Evolutionary conservation across 2,797 vertebrate genomes (phyloP).

Genomic region (Tarsius wallacei): DNA sequence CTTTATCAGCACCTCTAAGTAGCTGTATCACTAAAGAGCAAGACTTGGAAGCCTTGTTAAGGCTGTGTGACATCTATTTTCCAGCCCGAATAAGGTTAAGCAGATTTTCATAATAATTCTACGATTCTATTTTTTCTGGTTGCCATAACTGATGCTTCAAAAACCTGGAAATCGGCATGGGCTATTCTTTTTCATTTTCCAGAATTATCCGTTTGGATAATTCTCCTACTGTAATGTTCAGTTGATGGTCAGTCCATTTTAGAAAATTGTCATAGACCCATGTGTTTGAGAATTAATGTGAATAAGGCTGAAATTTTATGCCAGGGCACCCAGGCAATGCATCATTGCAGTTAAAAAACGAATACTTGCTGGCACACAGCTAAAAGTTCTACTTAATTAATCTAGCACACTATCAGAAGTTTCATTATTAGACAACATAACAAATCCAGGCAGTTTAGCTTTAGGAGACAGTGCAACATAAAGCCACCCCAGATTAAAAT

Average conservation of each 20-base stretch:
- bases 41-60: slow-evolving; percentile 5
- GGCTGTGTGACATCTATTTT: slow-evolving; percentile 53
- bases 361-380: slow-evolving; percentile 24
- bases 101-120: slow-evolving; percentile 34
- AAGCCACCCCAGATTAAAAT: slow-evolving; percentile 50
- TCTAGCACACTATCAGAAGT: slow-evolving; percentile 47
- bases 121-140: slow-evolving; percentile 57
- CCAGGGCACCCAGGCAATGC: not conserved
- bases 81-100: slow-evolving; percentile 59
- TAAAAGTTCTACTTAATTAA: slow-evolving; percentile 62
- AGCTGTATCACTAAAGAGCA: slow-evolving; percentile 40
- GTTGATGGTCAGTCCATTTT: slow-evolving; percentile 50
- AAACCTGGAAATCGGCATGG: not conserved
- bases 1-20: slow-evolving; percentile 60
- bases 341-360: slow-evolving; percentile 17
- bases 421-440: slow-evolving; percentile 47
- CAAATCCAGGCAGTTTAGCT: slow-evolving; percentile 41
- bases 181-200: slow-evolving; percentile 50
- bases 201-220: slow-evolving; percentile 63
- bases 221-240: not conserved
- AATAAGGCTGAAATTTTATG: slow-evolving; percentile 51
- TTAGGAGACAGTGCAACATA: not conserved
- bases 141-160: slow-evolving; percentile 6
- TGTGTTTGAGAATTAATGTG: slow-evolving; percentile 40
- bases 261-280: slow-evolving; percentile 48